These are phyloP conservation scores for Zosterops lateralis DNA, from an alignment of 2,113 vertebrate species.

Conservation along the genomic window DNA sequence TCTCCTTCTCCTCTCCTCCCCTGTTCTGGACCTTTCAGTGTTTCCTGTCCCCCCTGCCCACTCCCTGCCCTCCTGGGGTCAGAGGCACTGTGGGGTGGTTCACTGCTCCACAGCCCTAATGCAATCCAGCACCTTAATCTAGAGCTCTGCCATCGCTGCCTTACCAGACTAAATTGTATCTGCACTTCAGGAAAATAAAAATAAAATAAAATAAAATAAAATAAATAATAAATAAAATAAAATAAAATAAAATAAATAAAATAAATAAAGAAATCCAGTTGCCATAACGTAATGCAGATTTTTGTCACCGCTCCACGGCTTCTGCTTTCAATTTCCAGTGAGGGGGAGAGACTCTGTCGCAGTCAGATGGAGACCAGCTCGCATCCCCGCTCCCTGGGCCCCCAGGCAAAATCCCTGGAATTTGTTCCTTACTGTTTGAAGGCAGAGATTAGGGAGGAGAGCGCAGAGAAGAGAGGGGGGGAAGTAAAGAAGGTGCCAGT, in stretches of 20 bases:
- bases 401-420: slow-evolving; percentile 68
- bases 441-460: not conserved
- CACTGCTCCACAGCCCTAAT: not conserved
- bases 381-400: slow-evolving; percentile 20
- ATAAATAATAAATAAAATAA: too few species aligned
- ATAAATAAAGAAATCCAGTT: slow-evolving; percentile 43
- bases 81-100: not conserved
- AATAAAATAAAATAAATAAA: too few species aligned
- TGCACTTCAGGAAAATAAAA: slow-evolving; percentile 15
- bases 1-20: not conserved
- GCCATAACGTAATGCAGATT: slow-evolving; percentile 89
- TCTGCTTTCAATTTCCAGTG: slow-evolving; percentile 86
- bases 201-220: not conserved
- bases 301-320: slow-evolving; percentile 84
- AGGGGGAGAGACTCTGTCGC: slow-evolving; percentile 71
- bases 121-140: not conserved
- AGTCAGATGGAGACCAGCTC: slow-evolving; percentile 71
- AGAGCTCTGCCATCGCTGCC: slow-evolving; percentile 11
- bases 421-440: slow-evolving; percentile 65
- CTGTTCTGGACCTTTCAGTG: not conserved
- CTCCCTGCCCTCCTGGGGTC: not conserved
- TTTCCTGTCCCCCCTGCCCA: not conserved
- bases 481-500: not conserved
- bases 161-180: slow-evolving; percentile 43
- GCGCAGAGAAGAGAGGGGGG: not conserved